These are phyloP conservation scores for Hyperoodon ampullatus DNA, from an alignment of 2,113 vertebrate genomes.

Conservation along the genomic window DNA sequence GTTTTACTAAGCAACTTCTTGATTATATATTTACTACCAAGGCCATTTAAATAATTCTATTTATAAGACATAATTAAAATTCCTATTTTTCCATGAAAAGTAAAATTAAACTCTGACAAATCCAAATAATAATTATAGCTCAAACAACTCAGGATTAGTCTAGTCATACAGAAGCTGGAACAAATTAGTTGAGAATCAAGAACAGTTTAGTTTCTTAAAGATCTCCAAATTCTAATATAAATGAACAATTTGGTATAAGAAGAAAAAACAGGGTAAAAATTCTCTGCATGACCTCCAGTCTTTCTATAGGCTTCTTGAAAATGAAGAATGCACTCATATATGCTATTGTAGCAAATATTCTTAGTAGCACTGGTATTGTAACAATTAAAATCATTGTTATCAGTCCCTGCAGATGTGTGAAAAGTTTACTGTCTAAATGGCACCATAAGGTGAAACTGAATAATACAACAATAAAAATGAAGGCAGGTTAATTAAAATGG, in stretches of 20 bases:
- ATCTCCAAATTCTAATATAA: background rate
- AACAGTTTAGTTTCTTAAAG: background rate
- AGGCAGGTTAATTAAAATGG: constrained; percentile 69
- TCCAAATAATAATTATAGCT: background rate
- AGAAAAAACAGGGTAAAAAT: background rate
- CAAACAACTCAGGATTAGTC: background rate
- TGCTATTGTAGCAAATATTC: background rate
- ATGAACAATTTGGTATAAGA: background rate
- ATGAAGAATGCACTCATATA: background rate
- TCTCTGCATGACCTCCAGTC: background rate
- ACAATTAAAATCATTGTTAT: constrained; percentile 60
- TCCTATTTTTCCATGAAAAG: background rate
- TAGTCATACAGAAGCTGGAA: background rate
- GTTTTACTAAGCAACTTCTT: background rate
- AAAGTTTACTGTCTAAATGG: constrained; percentile 66
- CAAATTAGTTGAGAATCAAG: constrained; percentile 18
- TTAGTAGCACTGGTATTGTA: constrained; percentile 46
- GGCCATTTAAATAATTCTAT: background rate
- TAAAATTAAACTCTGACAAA: background rate
- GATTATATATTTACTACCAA: background rate
- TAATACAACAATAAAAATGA: constrained; percentile 62
- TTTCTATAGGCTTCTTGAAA: background rate
- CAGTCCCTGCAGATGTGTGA: background rate
- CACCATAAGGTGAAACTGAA: constrained; percentile 52
- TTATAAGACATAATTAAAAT: constrained; percentile 18